Evolutionary conservation across 2,888 invertebrate genomes (phyloP).

Genomic region (Himalopsyche kuldschensis): DNA sequence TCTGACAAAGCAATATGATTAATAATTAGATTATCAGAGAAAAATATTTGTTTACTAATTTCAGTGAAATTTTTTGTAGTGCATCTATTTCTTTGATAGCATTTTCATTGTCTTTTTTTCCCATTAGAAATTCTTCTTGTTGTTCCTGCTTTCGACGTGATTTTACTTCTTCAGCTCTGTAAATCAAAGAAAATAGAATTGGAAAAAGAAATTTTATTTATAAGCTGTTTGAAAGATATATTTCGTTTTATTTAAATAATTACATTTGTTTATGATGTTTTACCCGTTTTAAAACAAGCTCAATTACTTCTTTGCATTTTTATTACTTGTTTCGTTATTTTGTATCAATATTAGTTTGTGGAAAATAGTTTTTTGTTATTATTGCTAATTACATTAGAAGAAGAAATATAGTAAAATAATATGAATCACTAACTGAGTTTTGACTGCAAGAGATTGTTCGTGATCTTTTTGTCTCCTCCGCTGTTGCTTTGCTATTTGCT

Average conservation of each 20-base stretch:
- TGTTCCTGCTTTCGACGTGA: slow-evolving; percentile 38
- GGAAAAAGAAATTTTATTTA: too few species aligned
- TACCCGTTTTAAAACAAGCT: too few species aligned
- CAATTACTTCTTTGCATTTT: too few species aligned
- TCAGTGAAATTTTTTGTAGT: slow-evolving; percentile 46
- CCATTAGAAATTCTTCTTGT: slow-evolving; percentile 44
- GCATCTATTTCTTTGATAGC: slow-evolving; percentile 47
- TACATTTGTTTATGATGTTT: too few species aligned
- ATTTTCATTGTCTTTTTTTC: slow-evolving; percentile 44
- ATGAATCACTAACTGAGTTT: slow-evolving; percentile 28
- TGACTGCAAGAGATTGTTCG: slow-evolving; percentile 38
- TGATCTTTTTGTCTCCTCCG: slow-evolving; percentile 38
- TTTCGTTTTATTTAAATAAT: too few species aligned
- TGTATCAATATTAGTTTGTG: too few species aligned
- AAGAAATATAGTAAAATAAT: neutral
- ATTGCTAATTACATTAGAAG: too few species aligned
- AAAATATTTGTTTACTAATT: slow-evolving; percentile 44
- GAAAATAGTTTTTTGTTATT: too few species aligned
- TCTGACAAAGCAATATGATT: neutral
- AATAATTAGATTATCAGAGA: slow-evolving; percentile 22
- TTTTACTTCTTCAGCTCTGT: slow-evolving; percentile 37
- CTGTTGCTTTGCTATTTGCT: slow-evolving; percentile 34
- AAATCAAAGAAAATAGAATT: neutral
- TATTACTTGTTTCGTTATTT: too few species aligned
- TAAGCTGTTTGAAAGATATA: too few species aligned